Evolutionary conservation across 2,113 vertebrate species (phyloP).

Genomic region (Rhineura floridana): DNA sequence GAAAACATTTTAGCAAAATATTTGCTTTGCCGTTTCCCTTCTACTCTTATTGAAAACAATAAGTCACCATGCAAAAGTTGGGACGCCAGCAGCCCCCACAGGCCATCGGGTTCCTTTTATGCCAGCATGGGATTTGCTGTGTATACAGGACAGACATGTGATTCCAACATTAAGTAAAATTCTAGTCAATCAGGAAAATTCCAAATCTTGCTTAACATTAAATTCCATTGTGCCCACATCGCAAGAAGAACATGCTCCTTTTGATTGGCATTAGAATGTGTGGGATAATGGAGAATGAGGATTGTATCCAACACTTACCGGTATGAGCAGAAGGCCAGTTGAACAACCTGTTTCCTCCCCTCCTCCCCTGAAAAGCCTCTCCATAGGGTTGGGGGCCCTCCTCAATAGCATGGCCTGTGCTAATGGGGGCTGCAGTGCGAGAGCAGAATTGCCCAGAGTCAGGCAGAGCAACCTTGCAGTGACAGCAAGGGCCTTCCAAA

Average conservation of each 20-base stretch:
- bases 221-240: background rate
- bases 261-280: background rate
- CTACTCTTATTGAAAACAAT: slow-evolving; percentile 49
- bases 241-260: background rate
- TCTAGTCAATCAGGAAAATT: slow-evolving; percentile 29
- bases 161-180: slow-evolving; percentile 10
- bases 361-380: background rate
- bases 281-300: background rate
- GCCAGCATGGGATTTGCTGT: slow-evolving; percentile 24
- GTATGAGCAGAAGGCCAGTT: too few relatives aligned
- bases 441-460: too few relatives aligned
- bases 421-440: too few relatives aligned
- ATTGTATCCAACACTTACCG: background rate
- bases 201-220: slow-evolving; percentile 46
- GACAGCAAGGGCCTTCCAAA: too few relatives aligned
- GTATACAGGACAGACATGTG: slow-evolving; percentile 23
- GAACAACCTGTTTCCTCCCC: background rate
- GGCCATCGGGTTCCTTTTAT: slow-evolving; percentile 6
- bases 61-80: slow-evolving; percentile 28
- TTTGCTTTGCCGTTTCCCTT: slow-evolving; percentile 65
- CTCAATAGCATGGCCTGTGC: too few relatives aligned
- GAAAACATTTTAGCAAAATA: slow-evolving; percentile 64
- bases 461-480: too few relatives aligned
- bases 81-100: background rate
- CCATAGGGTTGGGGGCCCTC: too few relatives aligned